Base-by-base conservation (phyloP, 2,113 vertebrate genomes). In the Tamias sibiricus region DNA sequence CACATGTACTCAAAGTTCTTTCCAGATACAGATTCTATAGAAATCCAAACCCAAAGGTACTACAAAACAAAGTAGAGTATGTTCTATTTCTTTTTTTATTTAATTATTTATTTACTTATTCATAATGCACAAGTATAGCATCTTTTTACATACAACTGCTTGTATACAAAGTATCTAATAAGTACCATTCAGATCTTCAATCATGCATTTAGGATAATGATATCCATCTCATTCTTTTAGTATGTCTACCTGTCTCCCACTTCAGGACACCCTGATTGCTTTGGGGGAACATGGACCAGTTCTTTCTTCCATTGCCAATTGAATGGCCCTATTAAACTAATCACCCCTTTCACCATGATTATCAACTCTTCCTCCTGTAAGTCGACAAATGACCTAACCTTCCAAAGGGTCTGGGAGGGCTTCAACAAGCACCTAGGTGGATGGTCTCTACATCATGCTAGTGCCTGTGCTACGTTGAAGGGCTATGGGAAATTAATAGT, bases 401-500 rank as follows among this genome's bases (percentile, higher is more conserved):
- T 88, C 17, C 62, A 79, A 75, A 77, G 20, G 75, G 40, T 69
- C 32, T 42, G 35, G 16, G 4, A 77, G 42, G 16, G 44, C 44
- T 57, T 89, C 22, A 4, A 14, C n/a, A n/a, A 35, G 22, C 22
- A 22, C 16, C 37, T 26, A 49, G 17, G 26, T 40, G 44, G 28
- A 42, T 1, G 1, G 3, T 1, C 69, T 22, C 19, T 6, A 1
- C 37, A 28, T 69, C 54, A 71, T 12, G 20, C 64, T 42, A 5
- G 64, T 20, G 76, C 40, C 87, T 49, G 68, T 81, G 87, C 86
- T 71, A 62, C 74, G 97, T 88, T 83, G 30, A 74, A 83, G 97
- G 93, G 96, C 95, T 88, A 91, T 79, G 97, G 97, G 96, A 84
- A 92, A 97, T 26, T 96, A 85, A 95, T 95, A 96, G 93, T 94